phyloP scores from a whole-genome alignment of 2,113 vertebrate species.

The Pelecanus crispus region DNA sequence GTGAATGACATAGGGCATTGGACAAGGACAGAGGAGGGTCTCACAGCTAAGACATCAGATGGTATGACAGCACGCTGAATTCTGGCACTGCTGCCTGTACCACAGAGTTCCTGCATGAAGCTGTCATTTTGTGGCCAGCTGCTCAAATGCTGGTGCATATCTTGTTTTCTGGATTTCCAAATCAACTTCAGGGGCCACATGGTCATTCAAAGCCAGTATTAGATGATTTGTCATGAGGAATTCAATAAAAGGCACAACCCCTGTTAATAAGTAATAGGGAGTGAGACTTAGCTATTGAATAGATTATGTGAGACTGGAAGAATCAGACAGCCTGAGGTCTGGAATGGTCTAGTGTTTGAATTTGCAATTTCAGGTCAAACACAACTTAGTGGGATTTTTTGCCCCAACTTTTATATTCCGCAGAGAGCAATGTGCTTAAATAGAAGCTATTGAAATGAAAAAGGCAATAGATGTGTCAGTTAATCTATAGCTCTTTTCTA shows the following conservation, averaged over 20 bases:
- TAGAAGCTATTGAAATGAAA: conserved; percentile 1
- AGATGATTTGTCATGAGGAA: not conserved
- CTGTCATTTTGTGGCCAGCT: not conserved
- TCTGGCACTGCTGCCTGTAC: not conserved
- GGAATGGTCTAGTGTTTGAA: not conserved
- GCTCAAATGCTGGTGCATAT: not conserved
- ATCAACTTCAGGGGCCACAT: not conserved
- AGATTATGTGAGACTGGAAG: not conserved
- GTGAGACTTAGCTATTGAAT: not conserved
- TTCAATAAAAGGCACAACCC: conserved; percentile 6
- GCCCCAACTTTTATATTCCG: not conserved
- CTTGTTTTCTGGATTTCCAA: conserved; percentile 14
- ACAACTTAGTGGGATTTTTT: not conserved
- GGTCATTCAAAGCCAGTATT: not conserved
- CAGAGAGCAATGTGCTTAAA: not conserved
- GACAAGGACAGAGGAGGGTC: not conserved
- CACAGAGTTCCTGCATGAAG: not conserved
- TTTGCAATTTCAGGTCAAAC: conserved; percentile 3
- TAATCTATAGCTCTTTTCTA: conserved; percentile 47
- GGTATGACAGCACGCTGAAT: not conserved
- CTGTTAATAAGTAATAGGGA: not conserved
- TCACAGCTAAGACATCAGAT: not conserved
- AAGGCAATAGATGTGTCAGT: conserved; percentile 3
- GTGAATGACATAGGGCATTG: not conserved
- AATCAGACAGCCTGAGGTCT: not conserved